A percentile compares a stretch with the other conserved stretches of the same genome.
Evolutionary conservation across 2,888 invertebrate genomes (phyloP).

Genomic region (Chydorus sphaericus): DNA sequence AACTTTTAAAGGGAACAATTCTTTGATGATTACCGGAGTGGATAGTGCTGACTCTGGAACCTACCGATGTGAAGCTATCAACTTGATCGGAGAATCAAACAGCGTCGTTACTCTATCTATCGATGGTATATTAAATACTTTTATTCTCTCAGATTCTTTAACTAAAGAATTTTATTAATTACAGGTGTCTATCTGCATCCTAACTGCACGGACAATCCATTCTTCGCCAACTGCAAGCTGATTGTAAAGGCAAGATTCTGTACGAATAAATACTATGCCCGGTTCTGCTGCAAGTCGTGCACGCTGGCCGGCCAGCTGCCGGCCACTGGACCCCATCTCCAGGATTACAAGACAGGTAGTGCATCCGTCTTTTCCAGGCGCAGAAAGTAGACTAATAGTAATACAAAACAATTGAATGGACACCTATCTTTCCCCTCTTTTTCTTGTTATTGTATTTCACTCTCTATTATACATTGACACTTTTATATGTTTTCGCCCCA

Average conservation of each 20-base stretch:
- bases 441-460: not conserved
- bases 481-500: not conserved
- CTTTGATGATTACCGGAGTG: conserved; percentile 49
- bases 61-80: conserved; percentile 70
- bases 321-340: conserved; percentile 33
- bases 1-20: conserved; percentile 42
- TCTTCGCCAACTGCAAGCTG: conserved; percentile 75
- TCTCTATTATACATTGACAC: not conserved
- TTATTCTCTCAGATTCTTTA: not conserved
- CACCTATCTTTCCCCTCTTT: not conserved
- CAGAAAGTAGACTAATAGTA: not conserved
- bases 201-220: conserved; percentile 70
- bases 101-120: conserved; percentile 52
- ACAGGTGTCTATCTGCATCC: conserved; percentile 57
- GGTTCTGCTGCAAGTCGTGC: conserved; percentile 87
- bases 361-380: not conserved
- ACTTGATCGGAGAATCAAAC: conserved; percentile 48
- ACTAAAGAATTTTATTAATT: too few species aligned
- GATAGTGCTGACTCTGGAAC: conserved; percentile 54
- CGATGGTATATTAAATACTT: conserved; percentile 44
- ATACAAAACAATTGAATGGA: not conserved
- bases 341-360: conserved; percentile 21
- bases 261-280: conserved; percentile 56
- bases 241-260: conserved; percentile 76
- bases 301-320: conserved; percentile 66